Conservation (phyloP, 2,888 invertebrate genomes). For the Phyllotreta cruciferae region DNA sequence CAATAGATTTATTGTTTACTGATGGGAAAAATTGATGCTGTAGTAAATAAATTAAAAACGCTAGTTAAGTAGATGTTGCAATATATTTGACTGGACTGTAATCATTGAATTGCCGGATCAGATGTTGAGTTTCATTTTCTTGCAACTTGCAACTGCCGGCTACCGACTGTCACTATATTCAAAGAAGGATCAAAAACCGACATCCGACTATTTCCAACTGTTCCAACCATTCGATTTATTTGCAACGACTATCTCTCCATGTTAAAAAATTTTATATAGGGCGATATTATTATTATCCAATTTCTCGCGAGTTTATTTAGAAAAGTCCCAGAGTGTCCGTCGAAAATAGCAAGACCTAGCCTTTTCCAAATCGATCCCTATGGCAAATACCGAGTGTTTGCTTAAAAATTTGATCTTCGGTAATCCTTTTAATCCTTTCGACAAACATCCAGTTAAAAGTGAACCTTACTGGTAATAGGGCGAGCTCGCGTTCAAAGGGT, state of each 20-base stretch:
- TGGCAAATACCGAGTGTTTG: slow-evolving; percentile 32
- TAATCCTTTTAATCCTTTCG: slow-evolving; percentile 34
- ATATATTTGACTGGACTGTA: slow-evolving; percentile 16
- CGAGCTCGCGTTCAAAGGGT: slow-evolving; percentile 29
- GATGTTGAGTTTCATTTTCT: slow-evolving; percentile 27
- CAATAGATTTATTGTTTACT: neutral
- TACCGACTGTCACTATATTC: slow-evolving; percentile 41
- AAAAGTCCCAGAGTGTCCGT: slow-evolving; percentile 10
- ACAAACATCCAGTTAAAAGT: slow-evolving; percentile 34
- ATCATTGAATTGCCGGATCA: slow-evolving; percentile 32
- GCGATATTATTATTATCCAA: no score
- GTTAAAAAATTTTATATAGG: neutral
- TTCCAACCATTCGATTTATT: slow-evolving; percentile 40
- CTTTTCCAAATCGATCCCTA: slow-evolving; percentile 22
- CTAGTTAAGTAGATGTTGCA: neutral
- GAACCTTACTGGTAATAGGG: slow-evolving; percentile 34
- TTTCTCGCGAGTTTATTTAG: neutral
- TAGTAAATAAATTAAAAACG: neutral
- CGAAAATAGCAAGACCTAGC: slow-evolving; percentile 13
- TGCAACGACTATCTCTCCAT: slow-evolving; percentile 39
- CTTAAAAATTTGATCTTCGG: slow-evolving; percentile 37
- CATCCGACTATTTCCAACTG: slow-evolving; percentile 37
- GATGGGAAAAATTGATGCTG: neutral
- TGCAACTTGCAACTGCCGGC: slow-evolving; percentile 48
- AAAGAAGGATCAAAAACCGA: slow-evolving; percentile 35